Evolutionary conservation across 2,888 invertebrate species (phyloP).

Genomic region (Ephialtes manifestator): DNA sequence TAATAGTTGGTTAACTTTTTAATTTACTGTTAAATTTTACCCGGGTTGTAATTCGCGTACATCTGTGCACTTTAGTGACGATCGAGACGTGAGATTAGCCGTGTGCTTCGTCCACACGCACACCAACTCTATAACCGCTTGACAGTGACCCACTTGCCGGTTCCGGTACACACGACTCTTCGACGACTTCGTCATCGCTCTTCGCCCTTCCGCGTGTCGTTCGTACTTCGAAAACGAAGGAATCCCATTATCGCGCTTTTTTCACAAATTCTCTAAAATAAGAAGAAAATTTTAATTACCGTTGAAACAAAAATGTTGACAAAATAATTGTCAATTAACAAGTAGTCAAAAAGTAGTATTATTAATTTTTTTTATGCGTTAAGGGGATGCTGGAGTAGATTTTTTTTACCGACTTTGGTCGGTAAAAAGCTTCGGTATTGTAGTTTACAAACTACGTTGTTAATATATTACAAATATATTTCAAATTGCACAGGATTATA

Average conservation of each 20-base stretch:
- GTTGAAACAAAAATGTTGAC: neutral
- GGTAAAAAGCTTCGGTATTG: no score
- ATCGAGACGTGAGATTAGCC: slow-evolving; percentile 2
- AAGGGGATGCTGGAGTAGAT: no score
- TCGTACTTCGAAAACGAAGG: neutral
- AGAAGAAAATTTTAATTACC: neutral
- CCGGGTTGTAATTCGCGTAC: neutral
- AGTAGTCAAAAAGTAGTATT: no score
- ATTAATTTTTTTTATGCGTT: no score
- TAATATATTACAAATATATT: no score
- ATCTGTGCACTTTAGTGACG: neutral
- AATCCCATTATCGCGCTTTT: neutral
- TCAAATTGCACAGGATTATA: no score
- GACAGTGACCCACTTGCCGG: slow-evolving; percentile 82
- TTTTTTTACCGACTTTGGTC: no score
- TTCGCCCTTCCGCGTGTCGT: slow-evolving; percentile 57
- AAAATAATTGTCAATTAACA: neutral
- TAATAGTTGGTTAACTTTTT: neutral
- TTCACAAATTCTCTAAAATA: neutral
- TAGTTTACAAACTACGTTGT: no score
- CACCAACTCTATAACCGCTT: slow-evolving; percentile 36
- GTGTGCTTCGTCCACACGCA: neutral
- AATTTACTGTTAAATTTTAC: neutral
- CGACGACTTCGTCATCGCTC: slow-evolving; percentile 43
- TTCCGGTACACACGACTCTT: slow-evolving; percentile 71